Evolutionary conservation across 2,888 invertebrate genomes (phyloP), one percentile per base, ranked within the genome.

Genomic region (Selenia dentaria): DNA sequence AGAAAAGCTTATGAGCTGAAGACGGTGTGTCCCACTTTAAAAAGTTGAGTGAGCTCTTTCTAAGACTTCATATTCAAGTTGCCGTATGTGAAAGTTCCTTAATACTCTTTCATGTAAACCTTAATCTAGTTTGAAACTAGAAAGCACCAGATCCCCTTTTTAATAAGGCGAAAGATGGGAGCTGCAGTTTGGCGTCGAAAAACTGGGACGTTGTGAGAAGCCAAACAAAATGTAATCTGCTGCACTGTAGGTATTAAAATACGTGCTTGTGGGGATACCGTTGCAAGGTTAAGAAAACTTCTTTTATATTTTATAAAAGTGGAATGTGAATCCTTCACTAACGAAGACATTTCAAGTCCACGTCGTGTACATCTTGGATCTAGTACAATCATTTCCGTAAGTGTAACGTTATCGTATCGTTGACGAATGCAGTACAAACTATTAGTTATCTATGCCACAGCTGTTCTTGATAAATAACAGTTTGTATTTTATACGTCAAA

Each of bases 121-220:
- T 57, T 57, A 54, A 52, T 57, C 43, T 35, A 50, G 50, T 57
- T 57, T 40, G 38, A 43, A 57, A 57, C 51, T 57, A 42, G 45
- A 40, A 48, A 52, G 50, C 52, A 57, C 49, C 41, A 28, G 47
- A 35, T 46, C 47, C 42, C 18, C 36, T 48, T 54, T 54, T 50
- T 42, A 36, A 44, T 44, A 36, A 54, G 51, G 22, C 28, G 27
- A 20, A 39, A 16, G 16, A 10, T 16, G 26, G 18, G 43, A 24
- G 2, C n/a, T 24, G 8, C 24, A 18, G 2, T 27, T 20, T 12
- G 18, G 18, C 12, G 10, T 6, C 20, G 16, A 24, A 16, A 20
- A 44, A 33, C 46, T 49, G 33, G 51, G 46, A 11, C 54, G 41
- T 34, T 8, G 46, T 26, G 49, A 33, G 37, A 27, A 14, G 37